These are phyloP conservation scores for Motacilla alba DNA, from an alignment of 2,113 vertebrate genomes.

Conservation along the genomic window DNA sequence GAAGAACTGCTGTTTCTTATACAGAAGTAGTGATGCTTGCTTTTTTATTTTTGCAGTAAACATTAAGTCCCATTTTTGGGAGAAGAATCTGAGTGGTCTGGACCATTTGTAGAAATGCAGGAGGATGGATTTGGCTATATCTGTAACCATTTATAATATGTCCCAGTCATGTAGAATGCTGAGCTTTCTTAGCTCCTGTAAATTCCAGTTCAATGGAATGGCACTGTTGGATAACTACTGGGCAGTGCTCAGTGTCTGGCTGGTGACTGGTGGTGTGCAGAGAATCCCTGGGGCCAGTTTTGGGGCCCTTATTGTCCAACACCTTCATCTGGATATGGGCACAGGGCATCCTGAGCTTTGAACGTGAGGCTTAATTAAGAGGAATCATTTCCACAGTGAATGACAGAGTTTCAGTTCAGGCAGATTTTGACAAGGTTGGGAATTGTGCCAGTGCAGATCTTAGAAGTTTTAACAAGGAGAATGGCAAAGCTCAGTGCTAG, in stretches of 20 bases:
- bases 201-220: background rate
- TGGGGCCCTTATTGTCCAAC: background rate
- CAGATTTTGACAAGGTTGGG: background rate
- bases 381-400: background rate
- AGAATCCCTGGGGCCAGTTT: background rate
- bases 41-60: background rate
- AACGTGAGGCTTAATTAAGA: background rate
- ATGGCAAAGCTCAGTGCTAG: accelerated
- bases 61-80: background rate
- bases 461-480: background rate
- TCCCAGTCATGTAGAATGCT: background rate
- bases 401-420: background rate
- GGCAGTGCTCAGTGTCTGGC: background rate
- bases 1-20: background rate
- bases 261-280: background rate
- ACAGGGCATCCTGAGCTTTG: background rate
- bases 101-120: background rate
- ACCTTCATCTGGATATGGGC: background rate
- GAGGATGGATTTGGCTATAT: background rate
- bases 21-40: background rate
- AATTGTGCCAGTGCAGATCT: background rate
- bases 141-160: background rate
- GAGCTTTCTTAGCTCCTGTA: background rate
- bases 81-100: background rate
- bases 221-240: background rate